phyloP scores from a whole-genome alignment of 2,797 vertebrate genomes.

The Salmo trutta region DNA sequence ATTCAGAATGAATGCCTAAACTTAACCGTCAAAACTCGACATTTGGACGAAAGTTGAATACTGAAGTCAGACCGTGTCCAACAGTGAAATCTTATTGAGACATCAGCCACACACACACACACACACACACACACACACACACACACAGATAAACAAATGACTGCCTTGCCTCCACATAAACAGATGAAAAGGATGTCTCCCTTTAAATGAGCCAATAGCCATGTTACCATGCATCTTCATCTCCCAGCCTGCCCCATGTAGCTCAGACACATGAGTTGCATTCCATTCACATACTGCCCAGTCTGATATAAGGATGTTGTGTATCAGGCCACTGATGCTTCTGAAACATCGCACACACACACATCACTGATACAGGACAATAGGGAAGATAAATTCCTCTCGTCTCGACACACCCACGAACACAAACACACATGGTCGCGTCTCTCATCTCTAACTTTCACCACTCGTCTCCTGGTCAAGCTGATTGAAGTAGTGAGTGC shows the following conservation, averaged over 20 bases:
- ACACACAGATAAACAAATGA: background rate
- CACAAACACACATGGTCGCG: background rate
- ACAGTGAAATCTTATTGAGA: too few species aligned
- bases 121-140: background rate
- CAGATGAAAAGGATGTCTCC: too few species aligned
- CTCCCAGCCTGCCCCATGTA: background rate
- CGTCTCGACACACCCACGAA: background rate
- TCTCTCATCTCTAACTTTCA: background rate
- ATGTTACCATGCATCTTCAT: background rate
- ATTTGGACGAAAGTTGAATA: too few species aligned
- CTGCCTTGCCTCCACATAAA: background rate
- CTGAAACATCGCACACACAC: background rate
- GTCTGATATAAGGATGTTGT: too few species aligned
- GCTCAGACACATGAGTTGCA: background rate
- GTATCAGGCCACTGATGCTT: background rate
- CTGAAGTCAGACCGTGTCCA: too few species aligned
- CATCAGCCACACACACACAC: too few species aligned
- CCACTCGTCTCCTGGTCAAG: background rate
- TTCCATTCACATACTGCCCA: background rate
- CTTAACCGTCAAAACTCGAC: too few species aligned
- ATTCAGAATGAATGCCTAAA: too few species aligned
- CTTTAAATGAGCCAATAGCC: background rate
- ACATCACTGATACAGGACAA: background rate
- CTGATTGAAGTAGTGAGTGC: constrained; percentile 17
- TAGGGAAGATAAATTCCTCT: background rate